Percentiles rank a stretch among this genome's conserved stretches.
Conservation (phyloP, 1,140 invertebrate genomes). For the Lineus longissimus region DNA sequence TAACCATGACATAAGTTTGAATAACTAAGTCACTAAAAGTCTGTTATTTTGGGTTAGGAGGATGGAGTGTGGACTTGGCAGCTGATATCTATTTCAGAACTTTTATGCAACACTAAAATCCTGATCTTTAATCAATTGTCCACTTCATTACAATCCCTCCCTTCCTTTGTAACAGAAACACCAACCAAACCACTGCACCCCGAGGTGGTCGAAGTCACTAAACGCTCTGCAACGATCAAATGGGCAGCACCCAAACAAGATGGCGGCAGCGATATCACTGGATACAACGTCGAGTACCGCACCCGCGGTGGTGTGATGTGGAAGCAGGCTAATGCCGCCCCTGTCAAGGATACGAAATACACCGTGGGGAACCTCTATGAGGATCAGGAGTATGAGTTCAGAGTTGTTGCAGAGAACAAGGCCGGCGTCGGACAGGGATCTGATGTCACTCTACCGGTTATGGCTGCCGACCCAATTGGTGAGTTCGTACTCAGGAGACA, state of each 20-base stretch:
- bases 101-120: too few relatives aligned
- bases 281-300: constrained; percentile 77
- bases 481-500: constrained; percentile 55
- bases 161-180: constrained; percentile 59
- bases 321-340: constrained; percentile 28
- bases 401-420: constrained; percentile 93
- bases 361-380: constrained; percentile 74
- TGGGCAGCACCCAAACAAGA: constrained; percentile 88
- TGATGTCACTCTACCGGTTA: constrained; percentile 53
- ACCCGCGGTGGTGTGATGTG: not conserved
- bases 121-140: too few relatives aligned
- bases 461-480: constrained; percentile 41
- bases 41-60: too few relatives aligned
- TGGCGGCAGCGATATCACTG: constrained; percentile 89
- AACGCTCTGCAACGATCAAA: constrained; percentile 87
- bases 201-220: constrained; percentile 83
- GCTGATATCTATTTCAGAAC: too few relatives aligned
- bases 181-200: constrained; percentile 87
- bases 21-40: too few relatives aligned
- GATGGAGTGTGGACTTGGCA: too few relatives aligned
- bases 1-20: too few relatives aligned
- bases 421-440: constrained; percentile 63
- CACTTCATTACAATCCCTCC: too few relatives aligned
- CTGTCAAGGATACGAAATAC: constrained; percentile 32
- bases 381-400: constrained; percentile 88